Evolutionary conservation across 1,140 invertebrate species (phyloP).

Genomic region (Apis cerana): DNA sequence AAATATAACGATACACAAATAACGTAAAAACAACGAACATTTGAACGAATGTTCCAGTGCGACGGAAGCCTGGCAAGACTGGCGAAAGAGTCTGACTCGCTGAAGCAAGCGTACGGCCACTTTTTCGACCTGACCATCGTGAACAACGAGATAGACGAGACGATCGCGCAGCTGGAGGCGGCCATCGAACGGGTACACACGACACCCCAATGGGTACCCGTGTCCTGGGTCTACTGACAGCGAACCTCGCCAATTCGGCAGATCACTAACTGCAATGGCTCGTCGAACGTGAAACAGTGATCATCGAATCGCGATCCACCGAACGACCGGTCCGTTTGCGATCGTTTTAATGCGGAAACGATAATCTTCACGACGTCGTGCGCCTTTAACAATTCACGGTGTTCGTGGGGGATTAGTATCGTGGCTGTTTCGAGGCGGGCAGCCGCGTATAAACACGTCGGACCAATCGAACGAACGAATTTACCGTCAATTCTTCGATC

Average conservation of each 20-base stretch:
- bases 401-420: slow-evolving; percentile 3
- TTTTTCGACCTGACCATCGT: slow-evolving; percentile 99
- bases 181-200: slow-evolving; percentile 94
- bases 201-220: slow-evolving; percentile 96
- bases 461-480: slow-evolving; percentile 53
- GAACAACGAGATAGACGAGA: slow-evolving; percentile 99
- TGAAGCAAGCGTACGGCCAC: slow-evolving; percentile 97
- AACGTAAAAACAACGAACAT: neutral
- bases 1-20: too few relatives aligned
- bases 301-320: slow-evolving; percentile 38
- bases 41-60: slow-evolving; percentile 85
- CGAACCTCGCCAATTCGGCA: slow-evolving; percentile 77
- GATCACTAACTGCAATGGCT: slow-evolving; percentile 75
- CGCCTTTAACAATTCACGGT: slow-evolving; percentile 1
- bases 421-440: slow-evolving; percentile 17
- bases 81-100: slow-evolving; percentile 96
- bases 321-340: slow-evolving; percentile 51
- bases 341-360: slow-evolving; percentile 20
- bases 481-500: slow-evolving; percentile 40
- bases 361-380: neutral
- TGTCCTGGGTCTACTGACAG: slow-evolving; percentile 97
- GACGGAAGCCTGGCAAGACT: slow-evolving; percentile 97
- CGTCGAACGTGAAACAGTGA: slow-evolving; percentile 76
- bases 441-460: slow-evolving; percentile 34
- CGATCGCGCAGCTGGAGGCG: slow-evolving; percentile 94